phyloP scores from a whole-genome alignment of 1,140 invertebrate genomes.

The Leptestheria dahalacensis region DNA sequence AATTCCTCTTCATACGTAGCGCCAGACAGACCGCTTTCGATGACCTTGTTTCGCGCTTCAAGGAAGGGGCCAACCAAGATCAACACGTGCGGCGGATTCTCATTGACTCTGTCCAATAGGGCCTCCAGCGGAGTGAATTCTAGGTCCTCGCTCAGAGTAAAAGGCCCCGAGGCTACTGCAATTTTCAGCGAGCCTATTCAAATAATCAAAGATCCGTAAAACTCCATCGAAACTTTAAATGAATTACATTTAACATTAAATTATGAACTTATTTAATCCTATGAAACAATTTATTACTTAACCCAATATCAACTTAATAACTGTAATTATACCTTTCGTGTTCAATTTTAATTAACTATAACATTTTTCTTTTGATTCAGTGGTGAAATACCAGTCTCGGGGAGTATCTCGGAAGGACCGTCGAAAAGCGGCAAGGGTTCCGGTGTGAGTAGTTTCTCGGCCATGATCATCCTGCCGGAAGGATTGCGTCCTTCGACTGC shows the following conservation, averaged over 20 bases:
- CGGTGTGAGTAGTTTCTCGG: constrained; percentile 26
- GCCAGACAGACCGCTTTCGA: constrained; percentile 34
- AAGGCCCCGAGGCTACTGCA: constrained; percentile 65
- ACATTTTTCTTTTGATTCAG: neutral
- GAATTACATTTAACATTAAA: no score
- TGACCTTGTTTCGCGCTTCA: constrained; percentile 42
- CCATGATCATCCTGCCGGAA: constrained; percentile 47
- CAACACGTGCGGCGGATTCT: constrained; percentile 58
- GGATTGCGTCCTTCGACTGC: constrained; percentile 53
- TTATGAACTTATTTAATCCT: neutral
- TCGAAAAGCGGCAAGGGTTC: neutral
- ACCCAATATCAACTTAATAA: no score
- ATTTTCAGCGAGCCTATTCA: constrained; percentile 36
- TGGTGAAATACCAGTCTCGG: neutral
- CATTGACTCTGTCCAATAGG: constrained; percentile 46
- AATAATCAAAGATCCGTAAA: no score
- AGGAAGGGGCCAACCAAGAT: constrained; percentile 71
- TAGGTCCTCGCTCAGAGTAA: constrained; percentile 55
- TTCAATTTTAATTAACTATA: neutral
- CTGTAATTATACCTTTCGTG: neutral
- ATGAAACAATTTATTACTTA: no score
- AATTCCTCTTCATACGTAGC: constrained; percentile 56
- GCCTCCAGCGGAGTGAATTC: constrained; percentile 65
- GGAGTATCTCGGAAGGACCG: neutral
- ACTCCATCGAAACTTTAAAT: no score